Base-by-base conservation (phyloP, 1,140 invertebrate genomes). In the Thaumatotibia leucotreta region DNA sequence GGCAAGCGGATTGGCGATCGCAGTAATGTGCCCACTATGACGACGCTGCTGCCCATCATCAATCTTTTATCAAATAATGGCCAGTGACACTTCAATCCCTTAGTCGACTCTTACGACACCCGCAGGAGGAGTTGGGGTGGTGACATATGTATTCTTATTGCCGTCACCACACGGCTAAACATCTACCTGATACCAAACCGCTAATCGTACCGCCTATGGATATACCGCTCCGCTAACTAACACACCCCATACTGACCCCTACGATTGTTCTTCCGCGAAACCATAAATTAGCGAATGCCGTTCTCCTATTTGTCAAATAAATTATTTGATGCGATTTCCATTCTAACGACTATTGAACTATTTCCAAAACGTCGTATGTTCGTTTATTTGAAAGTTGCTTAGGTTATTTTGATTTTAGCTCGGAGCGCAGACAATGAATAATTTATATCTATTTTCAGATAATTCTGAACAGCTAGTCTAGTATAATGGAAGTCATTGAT, bases 231-330 rank as follows among this genome's bases (percentile, higher is more conserved):
- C 52, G 52, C 52, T 31, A 29, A 4, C 24, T 17, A 0, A 0
- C 27, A 14, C 4, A 20, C n/a, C 52, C 0, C 52, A 58, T n/a
- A 4, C 52, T 27, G 29, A 58, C 52, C 24, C 50, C 50, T 52
- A 52, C 50, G 50, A 58, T 27, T 58, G 52, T 58, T 58, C 23
- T 27, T 58, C 52, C 52, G 52, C 23, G 52, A 14, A 14, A 58
- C 52, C 23, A 58, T 58, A 27, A 58, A 58, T 58, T 58, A 58
- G 17, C 52, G 22, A 27, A 58, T 58, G 11, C 52, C 52, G 8
- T 58, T 58, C 52, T 27, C 52, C 52, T 58, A 58, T 58, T 58
- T 58, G 52, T 58, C 52, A 58, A 58, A 58, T 58, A 58, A 58
- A 58, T 58, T 58, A 58, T 58, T 58, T 31, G 24, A 27, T 58